Percentiles rank a stretch among this genome's conserved stretches.
Evolutionary conservation across 2,888 invertebrate species (phyloP).

Genomic region (Xanthia togata): DNA sequence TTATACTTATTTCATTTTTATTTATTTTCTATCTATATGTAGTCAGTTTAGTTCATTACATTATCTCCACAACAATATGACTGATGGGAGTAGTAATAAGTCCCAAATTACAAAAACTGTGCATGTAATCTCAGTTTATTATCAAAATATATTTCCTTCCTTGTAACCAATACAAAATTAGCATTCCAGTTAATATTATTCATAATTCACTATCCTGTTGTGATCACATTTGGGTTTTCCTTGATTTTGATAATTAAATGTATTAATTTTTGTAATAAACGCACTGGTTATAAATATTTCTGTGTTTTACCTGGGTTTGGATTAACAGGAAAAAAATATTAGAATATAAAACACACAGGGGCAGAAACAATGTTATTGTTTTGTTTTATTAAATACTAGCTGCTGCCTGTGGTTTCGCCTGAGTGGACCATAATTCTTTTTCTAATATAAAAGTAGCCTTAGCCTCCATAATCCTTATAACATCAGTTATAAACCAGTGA

Average conservation of each 20-base stretch:
- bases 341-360: not conserved
- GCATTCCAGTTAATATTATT: not conserved
- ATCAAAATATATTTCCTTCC: conserved; percentile 7
- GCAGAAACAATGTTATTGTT: not conserved
- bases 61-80: not conserved
- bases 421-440: too few species aligned
- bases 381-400: not conserved
- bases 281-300: not conserved
- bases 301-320: not conserved
- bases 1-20: too few species aligned
- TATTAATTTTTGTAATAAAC: not conserved
- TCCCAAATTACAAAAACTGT: not conserved
- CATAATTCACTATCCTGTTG: not conserved
- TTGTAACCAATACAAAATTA: not conserved
- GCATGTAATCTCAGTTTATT: not conserved
- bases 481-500: too few species aligned
- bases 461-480: too few species aligned
- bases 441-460: too few species aligned
- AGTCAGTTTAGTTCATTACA: not conserved
- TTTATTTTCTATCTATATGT: too few species aligned
- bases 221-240: not conserved
- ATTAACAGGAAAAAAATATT: not conserved
- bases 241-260: not conserved
- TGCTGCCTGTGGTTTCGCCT: too few species aligned
- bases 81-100: not conserved